These are phyloP conservation scores for Drosophila maculinotata DNA, from an alignment of 2,888 invertebrate genomes.

Conservation along the genomic window DNA sequence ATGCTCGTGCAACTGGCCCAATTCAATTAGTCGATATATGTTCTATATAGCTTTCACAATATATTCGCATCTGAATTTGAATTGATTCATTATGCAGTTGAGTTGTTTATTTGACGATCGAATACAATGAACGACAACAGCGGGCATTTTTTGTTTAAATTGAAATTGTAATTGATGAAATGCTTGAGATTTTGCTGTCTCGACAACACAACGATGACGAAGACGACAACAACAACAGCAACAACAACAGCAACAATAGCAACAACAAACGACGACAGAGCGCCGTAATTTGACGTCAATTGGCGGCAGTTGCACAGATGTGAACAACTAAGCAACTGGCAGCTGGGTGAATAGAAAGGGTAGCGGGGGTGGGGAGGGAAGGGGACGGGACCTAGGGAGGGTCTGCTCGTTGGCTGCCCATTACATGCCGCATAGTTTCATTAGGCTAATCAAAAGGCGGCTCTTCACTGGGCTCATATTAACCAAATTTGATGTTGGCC, in stretches of 20 bases:
- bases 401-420: conserved; percentile 11
- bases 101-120: conserved; percentile 63
- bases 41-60: conserved; percentile 3
- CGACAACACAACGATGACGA: conserved; percentile 21
- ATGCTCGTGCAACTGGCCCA: background rate
- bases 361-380: background rate
- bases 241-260: background rate
- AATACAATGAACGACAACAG: conserved; percentile 50
- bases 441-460: conserved; percentile 77
- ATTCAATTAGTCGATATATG: conserved; percentile 37
- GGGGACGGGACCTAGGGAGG: background rate
- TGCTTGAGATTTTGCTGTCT: conserved; percentile 75
- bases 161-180: conserved; percentile 83
- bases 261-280: conserved; percentile 9
- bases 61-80: conserved; percentile 67
- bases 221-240: conserved; percentile 15
- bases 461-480: conserved; percentile 55
- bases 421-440: conserved; percentile 74
- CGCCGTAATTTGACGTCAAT: conserved; percentile 77
- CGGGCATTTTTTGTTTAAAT: conserved; percentile 68
- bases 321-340: conserved; percentile 6
- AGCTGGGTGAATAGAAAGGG: background rate
- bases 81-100: conserved; percentile 64
- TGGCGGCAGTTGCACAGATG: conserved; percentile 58
- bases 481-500: conserved; percentile 69